Conservation (phyloP, 2,888 invertebrate species). For the Xanthorhoe designata region DNA sequence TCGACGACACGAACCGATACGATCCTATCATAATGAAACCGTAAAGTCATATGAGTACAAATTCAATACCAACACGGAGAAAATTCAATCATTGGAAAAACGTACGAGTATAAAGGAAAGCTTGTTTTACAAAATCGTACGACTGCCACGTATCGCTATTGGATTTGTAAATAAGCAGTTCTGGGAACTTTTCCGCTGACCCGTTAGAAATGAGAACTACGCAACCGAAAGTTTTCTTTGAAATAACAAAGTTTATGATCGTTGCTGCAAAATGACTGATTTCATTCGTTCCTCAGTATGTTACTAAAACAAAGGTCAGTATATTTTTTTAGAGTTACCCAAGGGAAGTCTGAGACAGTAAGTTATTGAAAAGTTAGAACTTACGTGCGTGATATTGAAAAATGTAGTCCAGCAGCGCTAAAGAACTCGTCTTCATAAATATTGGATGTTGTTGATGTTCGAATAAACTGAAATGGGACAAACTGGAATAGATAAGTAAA, state of each 20-base stretch:
- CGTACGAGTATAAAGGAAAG: conserved; percentile 33
- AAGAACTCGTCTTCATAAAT: no score
- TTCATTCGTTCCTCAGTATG: no score
- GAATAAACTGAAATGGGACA: no score
- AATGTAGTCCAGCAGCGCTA: no score
- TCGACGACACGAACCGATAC: conserved; percentile 14
- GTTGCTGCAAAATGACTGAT: no score
- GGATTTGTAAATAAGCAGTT: conserved; percentile 26
- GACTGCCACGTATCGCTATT: conserved; percentile 27
- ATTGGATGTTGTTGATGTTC: no score
- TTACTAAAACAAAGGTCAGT: no score
- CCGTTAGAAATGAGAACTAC: neutral
- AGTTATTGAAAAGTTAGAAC: no score
- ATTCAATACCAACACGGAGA: conserved; percentile 39
- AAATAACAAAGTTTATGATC: neutral
- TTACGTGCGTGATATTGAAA: no score
- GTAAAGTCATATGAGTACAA: conserved; percentile 38
- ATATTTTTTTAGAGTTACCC: no score
- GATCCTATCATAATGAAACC: conserved; percentile 38
- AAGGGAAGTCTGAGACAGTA: no score
- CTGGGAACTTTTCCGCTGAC: conserved; percentile 12
- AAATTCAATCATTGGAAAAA: conserved; percentile 49
- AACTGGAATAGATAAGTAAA: no score
- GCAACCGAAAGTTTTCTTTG: neutral
- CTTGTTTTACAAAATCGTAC: conserved; percentile 40